Percentiles rank a stretch among this genome's conserved stretches.
phyloP scores from a whole-genome alignment of 2,888 invertebrate genomes.

The Chesias legatella region DNA sequence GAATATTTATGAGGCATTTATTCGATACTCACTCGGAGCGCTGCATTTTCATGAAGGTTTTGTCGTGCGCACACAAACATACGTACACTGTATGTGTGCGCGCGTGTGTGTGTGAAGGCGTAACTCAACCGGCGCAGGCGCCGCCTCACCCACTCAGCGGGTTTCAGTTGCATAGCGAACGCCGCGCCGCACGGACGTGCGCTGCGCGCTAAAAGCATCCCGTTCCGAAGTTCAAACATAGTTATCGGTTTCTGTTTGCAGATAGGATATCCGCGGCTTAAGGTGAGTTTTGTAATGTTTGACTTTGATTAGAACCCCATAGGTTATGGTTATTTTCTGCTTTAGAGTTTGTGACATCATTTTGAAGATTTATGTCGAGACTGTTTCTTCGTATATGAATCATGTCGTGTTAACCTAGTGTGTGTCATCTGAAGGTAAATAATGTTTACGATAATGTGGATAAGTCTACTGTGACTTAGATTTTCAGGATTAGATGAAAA shows the following conservation, averaged over 20 bases:
- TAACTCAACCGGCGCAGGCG: conserved; percentile 57
- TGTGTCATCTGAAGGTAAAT: conserved; percentile 30
- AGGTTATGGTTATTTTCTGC: conserved; percentile 38
- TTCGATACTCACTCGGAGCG: conserved; percentile 25
- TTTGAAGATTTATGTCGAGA: conserved; percentile 32
- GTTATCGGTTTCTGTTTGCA: conserved; percentile 62
- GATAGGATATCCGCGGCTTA: conserved; percentile 61
- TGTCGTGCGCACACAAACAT: conserved; percentile 34
- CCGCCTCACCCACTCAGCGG: conserved; percentile 46
- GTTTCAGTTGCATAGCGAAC: conserved; percentile 52
- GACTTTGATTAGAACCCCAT: conserved; percentile 54
- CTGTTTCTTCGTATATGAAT: conserved; percentile 29
- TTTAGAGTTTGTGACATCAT: conserved; percentile 41
- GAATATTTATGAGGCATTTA: conserved; percentile 24
- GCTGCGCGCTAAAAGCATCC: conserved; percentile 40
- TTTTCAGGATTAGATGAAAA: too few relatives aligned
- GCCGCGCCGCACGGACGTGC: conserved; percentile 47
- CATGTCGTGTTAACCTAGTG: conserved; percentile 29
- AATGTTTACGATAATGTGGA: conserved; percentile 18
- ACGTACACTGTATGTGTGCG: conserved; percentile 16
- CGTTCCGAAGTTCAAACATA: conserved; percentile 62
- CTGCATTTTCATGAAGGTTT: conserved; percentile 71
- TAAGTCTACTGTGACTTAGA: conserved; percentile 3
- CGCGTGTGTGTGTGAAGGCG: conserved; percentile 58
- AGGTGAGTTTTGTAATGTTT: conserved; percentile 59